phyloP scores from a whole-genome alignment of 2,888 invertebrate species.

The Electrophaes corylata region DNA sequence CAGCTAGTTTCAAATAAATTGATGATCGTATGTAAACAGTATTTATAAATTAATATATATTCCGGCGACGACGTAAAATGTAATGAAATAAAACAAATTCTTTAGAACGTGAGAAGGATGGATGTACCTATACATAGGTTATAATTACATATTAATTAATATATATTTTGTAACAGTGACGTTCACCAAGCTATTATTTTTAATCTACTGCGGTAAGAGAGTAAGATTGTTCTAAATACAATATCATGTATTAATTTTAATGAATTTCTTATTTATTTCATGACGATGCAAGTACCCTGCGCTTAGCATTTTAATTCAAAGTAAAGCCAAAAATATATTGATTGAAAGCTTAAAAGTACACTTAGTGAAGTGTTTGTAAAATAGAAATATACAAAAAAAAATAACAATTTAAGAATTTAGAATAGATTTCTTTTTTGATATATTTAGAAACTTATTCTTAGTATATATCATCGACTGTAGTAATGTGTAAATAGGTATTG shows the following conservation, averaged over 20 bases:
- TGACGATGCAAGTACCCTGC: background rate
- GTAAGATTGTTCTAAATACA: conserved; percentile 76
- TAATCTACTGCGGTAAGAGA: conserved; percentile 70
- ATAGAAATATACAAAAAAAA: too few species aligned
- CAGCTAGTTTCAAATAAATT: background rate
- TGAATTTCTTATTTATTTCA: conserved; percentile 33
- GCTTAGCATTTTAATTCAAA: too few species aligned
- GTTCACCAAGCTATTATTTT: conserved; percentile 74
- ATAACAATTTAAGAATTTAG: too few species aligned
- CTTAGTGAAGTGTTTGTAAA: too few species aligned
- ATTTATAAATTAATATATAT: conserved; percentile 7
- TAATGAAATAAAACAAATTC: conserved; percentile 47
- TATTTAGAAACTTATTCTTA: too few species aligned
- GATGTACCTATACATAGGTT: conserved; percentile 65
- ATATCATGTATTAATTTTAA: conserved; percentile 66
- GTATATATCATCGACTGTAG: too few species aligned
- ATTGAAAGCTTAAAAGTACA: too few species aligned
- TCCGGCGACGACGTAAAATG: conserved; percentile 48
- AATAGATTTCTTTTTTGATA: too few species aligned
- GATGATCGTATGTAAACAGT: background rate
- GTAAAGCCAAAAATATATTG: too few species aligned
- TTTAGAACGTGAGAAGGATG: conserved; percentile 52
- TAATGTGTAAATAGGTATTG: too few species aligned
- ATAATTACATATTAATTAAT: conserved; percentile 51
- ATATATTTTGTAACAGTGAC: conserved; percentile 79